Evolutionary conservation across 2,888 invertebrate species (phyloP).

Genomic region (Nymphalis urticae): DNA sequence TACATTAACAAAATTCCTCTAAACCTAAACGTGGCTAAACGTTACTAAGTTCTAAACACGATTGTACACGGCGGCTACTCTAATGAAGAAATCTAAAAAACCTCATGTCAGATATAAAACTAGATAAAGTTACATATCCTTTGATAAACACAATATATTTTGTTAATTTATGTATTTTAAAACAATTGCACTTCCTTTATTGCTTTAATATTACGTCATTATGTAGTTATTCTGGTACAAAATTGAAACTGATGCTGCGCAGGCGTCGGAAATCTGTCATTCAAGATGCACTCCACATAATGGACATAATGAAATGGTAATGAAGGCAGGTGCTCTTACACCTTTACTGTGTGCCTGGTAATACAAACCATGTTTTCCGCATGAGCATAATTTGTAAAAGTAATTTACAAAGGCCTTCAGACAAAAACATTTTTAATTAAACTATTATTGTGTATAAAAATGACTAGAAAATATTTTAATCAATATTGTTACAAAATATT

Average conservation of each 20-base stretch:
- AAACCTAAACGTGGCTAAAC: too few species aligned
- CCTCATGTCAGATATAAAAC: too few species aligned
- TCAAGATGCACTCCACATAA: constrained; percentile 38
- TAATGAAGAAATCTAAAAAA: too few species aligned
- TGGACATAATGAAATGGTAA: constrained; percentile 13
- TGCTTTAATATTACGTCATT: not conserved
- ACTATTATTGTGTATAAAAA: not conserved
- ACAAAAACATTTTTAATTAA: not conserved
- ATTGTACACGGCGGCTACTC: too few species aligned
- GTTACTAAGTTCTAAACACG: too few species aligned
- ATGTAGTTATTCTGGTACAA: constrained; percentile 2
- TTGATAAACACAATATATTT: not conserved
- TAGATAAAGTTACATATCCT: not conserved
- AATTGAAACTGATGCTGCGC: constrained; percentile 27
- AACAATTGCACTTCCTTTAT: constrained; percentile 7
- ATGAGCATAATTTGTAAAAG: not conserved
- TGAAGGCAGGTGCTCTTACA: constrained; percentile 11
- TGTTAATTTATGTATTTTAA: not conserved
- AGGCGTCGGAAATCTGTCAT: constrained; percentile 51
- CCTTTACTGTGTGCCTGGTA: constrained; percentile 1
- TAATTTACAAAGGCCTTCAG: not conserved
- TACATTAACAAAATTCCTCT: too few species aligned
- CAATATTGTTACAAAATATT: not conserved
- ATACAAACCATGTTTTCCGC: not conserved
- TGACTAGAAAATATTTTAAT: not conserved